A percentile compares a stretch with the other conserved stretches of the same genome.
Conservation (phyloP, 2,113 vertebrate genomes). For the Copsychus sechellarum region DNA sequence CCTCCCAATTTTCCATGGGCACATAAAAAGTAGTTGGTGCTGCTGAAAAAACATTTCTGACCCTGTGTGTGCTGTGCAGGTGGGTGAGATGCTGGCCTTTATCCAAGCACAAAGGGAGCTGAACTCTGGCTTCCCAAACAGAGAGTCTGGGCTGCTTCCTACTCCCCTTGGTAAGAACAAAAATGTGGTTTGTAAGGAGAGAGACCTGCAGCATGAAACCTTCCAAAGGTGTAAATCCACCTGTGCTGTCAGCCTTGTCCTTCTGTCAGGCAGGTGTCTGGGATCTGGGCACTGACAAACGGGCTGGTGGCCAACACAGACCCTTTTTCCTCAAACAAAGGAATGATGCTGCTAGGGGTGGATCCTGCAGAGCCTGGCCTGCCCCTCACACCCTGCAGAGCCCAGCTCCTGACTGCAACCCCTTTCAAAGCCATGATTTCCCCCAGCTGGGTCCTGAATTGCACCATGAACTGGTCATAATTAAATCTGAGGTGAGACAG, state of each 20-base stretch:
- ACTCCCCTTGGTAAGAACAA: background rate
- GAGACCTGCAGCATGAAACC: background rate
- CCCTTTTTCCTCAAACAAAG: background rate
- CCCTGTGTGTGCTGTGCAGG: background rate
- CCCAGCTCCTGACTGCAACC: background rate
- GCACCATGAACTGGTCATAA: background rate
- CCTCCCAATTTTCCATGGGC: background rate
- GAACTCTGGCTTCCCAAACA: background rate
- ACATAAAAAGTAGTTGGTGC: background rate
- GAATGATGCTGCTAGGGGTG: background rate
- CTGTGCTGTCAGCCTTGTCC: background rate
- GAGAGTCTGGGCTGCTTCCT: background rate
- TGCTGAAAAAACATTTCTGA: background rate
- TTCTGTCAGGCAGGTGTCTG: background rate
- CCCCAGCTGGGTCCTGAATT: background rate
- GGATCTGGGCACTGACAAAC: background rate
- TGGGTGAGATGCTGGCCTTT: background rate
- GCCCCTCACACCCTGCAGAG: background rate
- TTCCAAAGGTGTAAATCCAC: background rate
- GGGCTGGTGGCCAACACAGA: background rate
- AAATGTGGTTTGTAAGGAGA: background rate
- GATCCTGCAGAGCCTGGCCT: background rate
- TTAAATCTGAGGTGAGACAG: constrained; percentile 1
- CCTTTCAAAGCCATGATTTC: constrained; percentile 20
- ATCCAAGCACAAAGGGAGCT: background rate